Evolutionary conservation across 2,888 invertebrate genomes (phyloP), one percentile per base, ranked within the genome.

Genomic region (Epicampocera succincta): DNA sequence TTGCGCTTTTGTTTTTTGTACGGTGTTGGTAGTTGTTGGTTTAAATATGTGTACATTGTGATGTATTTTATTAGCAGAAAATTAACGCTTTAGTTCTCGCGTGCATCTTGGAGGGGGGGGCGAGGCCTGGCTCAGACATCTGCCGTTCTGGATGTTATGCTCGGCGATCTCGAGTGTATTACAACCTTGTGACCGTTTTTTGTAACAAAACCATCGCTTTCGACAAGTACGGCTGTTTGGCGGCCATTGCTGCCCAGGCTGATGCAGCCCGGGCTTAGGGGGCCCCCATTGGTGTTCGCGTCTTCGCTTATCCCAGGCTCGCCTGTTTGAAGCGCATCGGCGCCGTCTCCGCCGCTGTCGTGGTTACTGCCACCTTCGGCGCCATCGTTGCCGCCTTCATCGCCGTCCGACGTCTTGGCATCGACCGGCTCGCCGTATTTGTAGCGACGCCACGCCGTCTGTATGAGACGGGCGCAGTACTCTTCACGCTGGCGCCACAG

Each of bases 401-500:
- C 69, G 3, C 46, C 77, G 9, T 74, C 83, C 84, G 92, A 92
- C 82, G 92, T 92, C 75, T 92, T 92, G 78, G 92, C 91, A 50
- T 92, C 92, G 86, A 92, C 80, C 13, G 76, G 82, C 25, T 76
- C 73, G 4, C 78, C 85, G 25, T 60, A 73, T 54, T 84, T 82
- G 48, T 72, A 83, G 87, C 94, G 94, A 84, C 97, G 94, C 97
- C 97, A 98, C 87, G 98, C 97, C 91, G 96, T 96, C 92, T 99
- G 98, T 88, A 99, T 98, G 82, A 98, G 93, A 86, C 97, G 94
- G 85, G 98, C 98, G 92, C 98, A 98, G 92, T 98, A 98, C 91
- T 98, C 98, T 92, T 99, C 98, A 84, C 98, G 95, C 92, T 98
- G 98, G 84, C 98, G 93, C 97, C 97, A 97, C 86, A 98, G 93